Evolutionary conservation across 2,113 vertebrate species (phyloP).

Genomic region (Gorilla gorilla): DNA sequence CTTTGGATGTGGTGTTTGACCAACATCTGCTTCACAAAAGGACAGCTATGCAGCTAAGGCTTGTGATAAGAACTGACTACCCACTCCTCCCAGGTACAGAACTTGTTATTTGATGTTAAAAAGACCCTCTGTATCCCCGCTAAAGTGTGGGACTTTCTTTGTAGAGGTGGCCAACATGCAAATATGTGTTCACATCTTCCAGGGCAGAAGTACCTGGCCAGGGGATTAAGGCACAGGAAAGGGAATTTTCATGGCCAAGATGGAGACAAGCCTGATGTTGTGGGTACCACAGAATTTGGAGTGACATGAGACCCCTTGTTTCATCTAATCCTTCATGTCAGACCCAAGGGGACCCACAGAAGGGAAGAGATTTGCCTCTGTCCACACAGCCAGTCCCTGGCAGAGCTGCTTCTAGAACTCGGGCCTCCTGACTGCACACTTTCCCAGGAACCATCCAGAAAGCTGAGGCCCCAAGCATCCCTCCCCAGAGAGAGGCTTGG

Average conservation of each 20-base stretch:
- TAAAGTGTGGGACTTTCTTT: not conserved
- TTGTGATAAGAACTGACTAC: too few species aligned
- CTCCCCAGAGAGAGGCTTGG: not conserved
- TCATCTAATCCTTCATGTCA: not conserved
- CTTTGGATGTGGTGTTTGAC: not conserved
- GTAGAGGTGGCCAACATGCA: not conserved
- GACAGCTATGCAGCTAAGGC: not conserved
- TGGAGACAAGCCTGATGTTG: not conserved
- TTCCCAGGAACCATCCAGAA: conserved; percentile 16
- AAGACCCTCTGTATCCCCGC: not conserved
- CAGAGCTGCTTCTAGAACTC: not conserved
- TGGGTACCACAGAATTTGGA: not conserved
- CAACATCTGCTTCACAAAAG: not conserved
- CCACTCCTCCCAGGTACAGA: too few species aligned
- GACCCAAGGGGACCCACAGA: not conserved
- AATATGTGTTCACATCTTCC: not conserved
- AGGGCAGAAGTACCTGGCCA: not conserved
- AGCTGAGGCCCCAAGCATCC: not conserved
- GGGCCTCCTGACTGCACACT: not conserved
- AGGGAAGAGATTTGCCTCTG: not conserved
- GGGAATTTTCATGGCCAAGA: not conserved
- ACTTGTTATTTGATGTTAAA: not conserved
- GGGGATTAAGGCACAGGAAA: not conserved
- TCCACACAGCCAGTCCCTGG: not conserved
- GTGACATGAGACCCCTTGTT: not conserved